Percentiles rank a stretch among this genome's conserved stretches.
These are phyloP conservation scores for Neomonachus schauinslandi DNA, from an alignment of 2,113 vertebrate genomes.

Conservation along the genomic window DNA sequence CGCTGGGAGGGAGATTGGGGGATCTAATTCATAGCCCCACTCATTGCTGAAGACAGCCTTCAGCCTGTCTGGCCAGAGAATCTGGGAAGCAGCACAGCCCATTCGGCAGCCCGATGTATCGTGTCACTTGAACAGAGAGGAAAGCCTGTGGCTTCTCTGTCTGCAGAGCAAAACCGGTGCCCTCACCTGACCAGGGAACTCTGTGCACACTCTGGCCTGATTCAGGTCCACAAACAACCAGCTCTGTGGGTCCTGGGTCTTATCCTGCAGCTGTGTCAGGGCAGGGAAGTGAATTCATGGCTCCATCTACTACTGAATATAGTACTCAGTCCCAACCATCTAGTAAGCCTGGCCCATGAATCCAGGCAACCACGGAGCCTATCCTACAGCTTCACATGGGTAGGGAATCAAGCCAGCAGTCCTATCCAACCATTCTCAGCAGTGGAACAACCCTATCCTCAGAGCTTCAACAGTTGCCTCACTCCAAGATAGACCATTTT, in stretches of 20 bases:
- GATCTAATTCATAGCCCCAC: neutral
- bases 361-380: neutral
- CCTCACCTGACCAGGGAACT: neutral
- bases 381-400: neutral
- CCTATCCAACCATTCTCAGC: neutral
- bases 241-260: neutral
- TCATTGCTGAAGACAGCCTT: neutral
- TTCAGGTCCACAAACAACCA: neutral
- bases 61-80: neutral
- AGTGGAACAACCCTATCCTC: neutral
- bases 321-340: neutral
- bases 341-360: neutral
- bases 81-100: neutral
- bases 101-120: neutral
- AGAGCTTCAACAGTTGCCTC: neutral
- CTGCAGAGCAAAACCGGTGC: neutral
- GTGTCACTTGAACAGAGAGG: neutral
- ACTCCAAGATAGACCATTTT: neutral
- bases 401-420: neutral
- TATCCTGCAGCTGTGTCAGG: neutral
- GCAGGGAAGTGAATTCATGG: neutral
- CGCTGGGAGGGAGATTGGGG: neutral
- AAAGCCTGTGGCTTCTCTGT: neutral
- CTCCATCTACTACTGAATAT: neutral
- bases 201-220: neutral